These are phyloP conservation scores for Melanotaenia trifasciata DNA, from an alignment of 2,797 vertebrate species.

Conservation along the genomic window DNA sequence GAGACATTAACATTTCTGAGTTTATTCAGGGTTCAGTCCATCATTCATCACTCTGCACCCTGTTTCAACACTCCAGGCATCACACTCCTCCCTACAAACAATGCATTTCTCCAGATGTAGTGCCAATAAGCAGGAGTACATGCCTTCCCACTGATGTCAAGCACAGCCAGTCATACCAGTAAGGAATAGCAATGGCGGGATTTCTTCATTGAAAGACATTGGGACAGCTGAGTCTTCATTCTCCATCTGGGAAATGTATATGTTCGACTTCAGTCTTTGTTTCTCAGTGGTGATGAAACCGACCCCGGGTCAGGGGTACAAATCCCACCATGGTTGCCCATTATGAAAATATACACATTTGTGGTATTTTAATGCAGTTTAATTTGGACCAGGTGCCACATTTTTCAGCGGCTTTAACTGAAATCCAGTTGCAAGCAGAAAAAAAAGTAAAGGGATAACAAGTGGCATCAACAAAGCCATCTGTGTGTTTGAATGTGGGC, in stretches of 20 bases:
- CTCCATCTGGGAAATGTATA: slow-evolving; percentile 71
- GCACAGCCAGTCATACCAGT: slow-evolving; percentile 41
- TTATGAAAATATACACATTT: slow-evolving; percentile 55
- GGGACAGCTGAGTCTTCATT: slow-evolving; percentile 57
- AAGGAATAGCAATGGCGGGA: slow-evolving; percentile 27
- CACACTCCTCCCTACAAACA: slow-evolving; percentile 27
- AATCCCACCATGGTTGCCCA: slow-evolving; percentile 41
- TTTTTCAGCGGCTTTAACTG: slow-evolving; percentile 12
- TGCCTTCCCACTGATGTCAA: slow-evolving; percentile 68
- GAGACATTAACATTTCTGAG: slow-evolving; percentile 22
- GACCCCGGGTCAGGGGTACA: slow-evolving; percentile 59
- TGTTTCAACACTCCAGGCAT: slow-evolving; percentile 19
- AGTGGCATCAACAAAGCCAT: slow-evolving; percentile 31
- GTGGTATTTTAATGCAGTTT: slow-evolving; percentile 49
- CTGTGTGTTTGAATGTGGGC: slow-evolving; percentile 25
- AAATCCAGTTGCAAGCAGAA: neutral
- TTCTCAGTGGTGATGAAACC: slow-evolving; percentile 39
- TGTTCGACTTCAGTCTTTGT: slow-evolving; percentile 59
- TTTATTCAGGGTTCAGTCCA: slow-evolving; percentile 12
- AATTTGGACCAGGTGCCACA: slow-evolving; percentile 55
- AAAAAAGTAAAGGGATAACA: neutral
- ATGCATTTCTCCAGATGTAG: slow-evolving; percentile 21
- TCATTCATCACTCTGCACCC: slow-evolving; percentile 15
- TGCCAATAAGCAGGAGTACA: slow-evolving; percentile 22
- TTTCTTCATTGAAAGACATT: slow-evolving; percentile 42